Conservation (phyloP, 2,113 vertebrate species). For the Octodon degus region DNA sequence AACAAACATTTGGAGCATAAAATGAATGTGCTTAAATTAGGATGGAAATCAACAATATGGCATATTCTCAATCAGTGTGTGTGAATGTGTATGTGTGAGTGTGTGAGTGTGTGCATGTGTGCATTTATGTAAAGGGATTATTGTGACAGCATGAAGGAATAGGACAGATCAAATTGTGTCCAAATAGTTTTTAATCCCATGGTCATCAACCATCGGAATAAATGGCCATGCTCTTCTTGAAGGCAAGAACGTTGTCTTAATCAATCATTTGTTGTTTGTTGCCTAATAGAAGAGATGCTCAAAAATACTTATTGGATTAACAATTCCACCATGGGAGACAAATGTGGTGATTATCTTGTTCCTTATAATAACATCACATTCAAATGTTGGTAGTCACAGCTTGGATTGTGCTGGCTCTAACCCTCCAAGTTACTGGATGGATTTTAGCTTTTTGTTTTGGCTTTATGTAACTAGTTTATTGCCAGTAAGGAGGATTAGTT, state of each 20-base stretch:
- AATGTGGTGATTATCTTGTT: background rate
- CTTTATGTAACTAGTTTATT: constrained; percentile 14
- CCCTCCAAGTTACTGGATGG: background rate
- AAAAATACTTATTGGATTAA: constrained; percentile 46
- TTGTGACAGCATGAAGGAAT: background rate
- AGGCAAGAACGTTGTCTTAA: background rate
- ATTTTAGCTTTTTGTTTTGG: background rate
- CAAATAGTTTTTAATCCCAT: constrained; percentile 11
- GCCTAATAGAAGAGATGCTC: background rate
- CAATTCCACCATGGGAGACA: constrained; percentile 21
- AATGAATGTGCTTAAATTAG: background rate
- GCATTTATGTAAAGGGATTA: background rate
- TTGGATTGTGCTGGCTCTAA: background rate
- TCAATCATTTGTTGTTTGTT: constrained; percentile 16
- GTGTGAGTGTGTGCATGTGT: no score
- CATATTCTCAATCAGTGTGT: background rate
- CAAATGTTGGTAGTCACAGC: background rate
- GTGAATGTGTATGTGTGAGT: background rate
- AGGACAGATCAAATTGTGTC: background rate
- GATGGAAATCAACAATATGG: background rate
- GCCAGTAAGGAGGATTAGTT: background rate
- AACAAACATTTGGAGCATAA: background rate
- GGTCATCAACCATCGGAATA: background rate
- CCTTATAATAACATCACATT: background rate
- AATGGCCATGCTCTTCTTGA: background rate